phyloP scores from a whole-genome alignment of 2,888 invertebrate species.

The Girardia tigrina region DNA sequence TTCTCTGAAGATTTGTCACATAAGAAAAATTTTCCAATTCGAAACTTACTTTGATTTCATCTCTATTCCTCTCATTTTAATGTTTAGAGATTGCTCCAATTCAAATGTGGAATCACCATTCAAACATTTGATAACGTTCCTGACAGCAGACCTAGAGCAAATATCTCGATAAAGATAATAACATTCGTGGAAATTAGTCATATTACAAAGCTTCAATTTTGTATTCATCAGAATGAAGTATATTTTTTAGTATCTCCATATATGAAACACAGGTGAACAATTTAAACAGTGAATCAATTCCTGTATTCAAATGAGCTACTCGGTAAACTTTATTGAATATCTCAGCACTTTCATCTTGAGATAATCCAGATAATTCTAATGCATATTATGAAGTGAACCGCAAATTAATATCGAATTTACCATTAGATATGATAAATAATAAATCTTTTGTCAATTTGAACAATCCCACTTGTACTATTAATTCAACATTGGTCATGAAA shows the following conservation, averaged over 20 bases:
- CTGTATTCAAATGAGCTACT: background rate
- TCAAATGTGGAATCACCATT: background rate
- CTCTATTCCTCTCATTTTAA: background rate
- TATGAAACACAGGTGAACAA: background rate
- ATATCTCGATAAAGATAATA: background rate
- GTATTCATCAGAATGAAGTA: background rate
- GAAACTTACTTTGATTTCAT: background rate
- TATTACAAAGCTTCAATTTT: slow-evolving; percentile 19
- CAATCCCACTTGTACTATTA: slow-evolving; percentile 6
- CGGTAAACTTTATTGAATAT: background rate
- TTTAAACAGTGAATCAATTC: background rate
- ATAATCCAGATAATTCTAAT: background rate
- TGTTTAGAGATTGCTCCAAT: background rate
- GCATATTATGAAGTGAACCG: background rate
- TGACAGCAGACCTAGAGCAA: background rate
- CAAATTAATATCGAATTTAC: background rate
- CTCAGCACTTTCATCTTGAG: background rate
- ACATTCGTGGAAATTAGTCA: background rate
- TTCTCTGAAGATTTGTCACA: no score
- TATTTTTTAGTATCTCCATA: background rate
- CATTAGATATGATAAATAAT: background rate
- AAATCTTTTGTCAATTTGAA: background rate
- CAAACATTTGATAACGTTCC: background rate
- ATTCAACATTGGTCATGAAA: slow-evolving; percentile 8
- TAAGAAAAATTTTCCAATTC: no score